Conservation (phyloP, 2,113 vertebrate genomes). For the Carlito syrichta region DNA sequence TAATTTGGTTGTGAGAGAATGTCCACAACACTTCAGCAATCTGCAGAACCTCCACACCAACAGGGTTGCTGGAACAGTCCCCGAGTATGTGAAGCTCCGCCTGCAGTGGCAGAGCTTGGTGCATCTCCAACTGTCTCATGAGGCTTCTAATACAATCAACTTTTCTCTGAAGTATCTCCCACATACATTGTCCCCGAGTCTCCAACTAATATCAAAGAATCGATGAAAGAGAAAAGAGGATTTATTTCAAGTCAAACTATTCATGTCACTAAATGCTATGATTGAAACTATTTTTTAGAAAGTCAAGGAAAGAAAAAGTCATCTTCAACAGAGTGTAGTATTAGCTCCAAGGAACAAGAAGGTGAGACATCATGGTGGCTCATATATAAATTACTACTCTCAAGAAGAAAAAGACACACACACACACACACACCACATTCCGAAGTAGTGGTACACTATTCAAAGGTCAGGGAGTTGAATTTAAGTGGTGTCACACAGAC, state of each 20-base stretch:
- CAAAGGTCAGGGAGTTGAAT: neutral
- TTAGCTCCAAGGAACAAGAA: neutral
- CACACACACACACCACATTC: neutral
- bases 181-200: neutral
- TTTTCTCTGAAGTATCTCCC: neutral
- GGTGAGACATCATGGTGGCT: neutral
- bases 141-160: neutral
- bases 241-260: constrained; percentile 32
- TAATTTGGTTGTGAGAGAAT: neutral
- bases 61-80: neutral
- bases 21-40: neutral
- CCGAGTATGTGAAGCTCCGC: neutral
- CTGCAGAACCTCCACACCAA: neutral
- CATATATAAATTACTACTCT: neutral
- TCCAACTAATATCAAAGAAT: constrained; percentile 39
- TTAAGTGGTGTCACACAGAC: neutral
- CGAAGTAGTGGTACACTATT: neutral
- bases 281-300: neutral
- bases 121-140: neutral
- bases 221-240: neutral
- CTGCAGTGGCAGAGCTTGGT: neutral
- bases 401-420: neutral
- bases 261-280: neutral
- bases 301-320: neutral
- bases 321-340: neutral